Conservation (phyloP, 2,113 vertebrate genomes). For the Brienomyrus brachyistius region DNA sequence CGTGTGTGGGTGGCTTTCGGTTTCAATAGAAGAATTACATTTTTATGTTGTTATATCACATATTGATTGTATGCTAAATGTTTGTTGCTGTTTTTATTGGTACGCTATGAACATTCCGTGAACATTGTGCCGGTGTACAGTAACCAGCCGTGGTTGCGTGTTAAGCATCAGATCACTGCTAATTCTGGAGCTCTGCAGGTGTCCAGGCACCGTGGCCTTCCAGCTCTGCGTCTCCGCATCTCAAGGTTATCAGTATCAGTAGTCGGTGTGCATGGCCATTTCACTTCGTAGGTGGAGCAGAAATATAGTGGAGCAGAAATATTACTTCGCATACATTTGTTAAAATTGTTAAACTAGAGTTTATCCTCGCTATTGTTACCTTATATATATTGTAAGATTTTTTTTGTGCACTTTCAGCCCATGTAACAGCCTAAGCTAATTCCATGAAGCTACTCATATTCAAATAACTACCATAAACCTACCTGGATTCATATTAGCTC, state of each 20-base stretch:
- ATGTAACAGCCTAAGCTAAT: not conserved
- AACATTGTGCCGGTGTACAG: not conserved
- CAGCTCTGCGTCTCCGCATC: not conserved
- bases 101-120: not conserved
- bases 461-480: not conserved
- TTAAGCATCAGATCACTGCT: not conserved
- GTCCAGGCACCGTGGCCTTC: not conserved
- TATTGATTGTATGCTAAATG: too few species aligned
- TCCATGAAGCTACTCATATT: not conserved
- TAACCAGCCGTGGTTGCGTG: not conserved
- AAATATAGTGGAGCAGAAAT: too few species aligned
- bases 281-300: not conserved
- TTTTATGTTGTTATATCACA: too few species aligned
- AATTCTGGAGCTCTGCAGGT: not conserved
- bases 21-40: not conserved
- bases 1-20: not conserved
- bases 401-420: not conserved
- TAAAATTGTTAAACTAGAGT: not conserved
- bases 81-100: not conserved
- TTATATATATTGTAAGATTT: not conserved
- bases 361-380: not conserved
- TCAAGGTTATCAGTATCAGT: not conserved
- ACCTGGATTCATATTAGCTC: not conserved
- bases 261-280: not conserved
- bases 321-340: not conserved